Evolutionary conservation across 2,888 invertebrate species (phyloP), one percentile per base, ranked within the genome.

Genomic region (Graphium colonna): DNA sequence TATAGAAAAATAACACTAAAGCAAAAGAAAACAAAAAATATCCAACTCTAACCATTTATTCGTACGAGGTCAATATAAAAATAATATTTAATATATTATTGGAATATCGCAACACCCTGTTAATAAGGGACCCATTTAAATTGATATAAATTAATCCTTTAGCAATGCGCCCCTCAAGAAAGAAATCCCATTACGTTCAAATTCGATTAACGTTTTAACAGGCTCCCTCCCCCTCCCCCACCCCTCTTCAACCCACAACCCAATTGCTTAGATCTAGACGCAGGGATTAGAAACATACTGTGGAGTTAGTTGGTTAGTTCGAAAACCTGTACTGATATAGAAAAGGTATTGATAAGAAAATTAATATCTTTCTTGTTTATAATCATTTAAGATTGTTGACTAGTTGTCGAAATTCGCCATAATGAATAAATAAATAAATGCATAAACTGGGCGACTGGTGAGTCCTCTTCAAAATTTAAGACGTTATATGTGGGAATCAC

Each of bases 61-160:
- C n/a, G n/a, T n/a, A n/a, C n/a, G n/a, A n/a, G n/a, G n/a, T n/a
- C n/a, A n/a, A n/a, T n/a, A n/a, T n/a, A n/a, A n/a, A n/a, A n/a
- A n/a, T n/a, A n/a, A n/a, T n/a, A n/a, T n/a, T n/a, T n/a, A n/a
- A n/a, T n/a, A n/a, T n/a, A n/a, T n/a, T n/a, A n/a, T n/a, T n/a
- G n/a, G n/a, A 21, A 21, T 21, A 21, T 21, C 21, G 21, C 0
- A 69, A 9, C 84, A 77, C 4, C 77, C 84, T 76, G 74, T 83
- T 77, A 58, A 43, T n/a, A 43, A 33, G 52, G 55, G 60, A 67
- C 75, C 82, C 81, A 82, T 88, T 87, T 85, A 86, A 87, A 88
- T 88, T 87, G 88, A 88, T 88, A 88, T 86, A 88, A 87, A 89
- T 89, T 87, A 89, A 89, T 89, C 88, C 88, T 87, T 88, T 86